These are phyloP conservation scores for Leptestheria dahalacensis DNA, from an alignment of 1,140 invertebrate genomes.

Conservation along the genomic window DNA sequence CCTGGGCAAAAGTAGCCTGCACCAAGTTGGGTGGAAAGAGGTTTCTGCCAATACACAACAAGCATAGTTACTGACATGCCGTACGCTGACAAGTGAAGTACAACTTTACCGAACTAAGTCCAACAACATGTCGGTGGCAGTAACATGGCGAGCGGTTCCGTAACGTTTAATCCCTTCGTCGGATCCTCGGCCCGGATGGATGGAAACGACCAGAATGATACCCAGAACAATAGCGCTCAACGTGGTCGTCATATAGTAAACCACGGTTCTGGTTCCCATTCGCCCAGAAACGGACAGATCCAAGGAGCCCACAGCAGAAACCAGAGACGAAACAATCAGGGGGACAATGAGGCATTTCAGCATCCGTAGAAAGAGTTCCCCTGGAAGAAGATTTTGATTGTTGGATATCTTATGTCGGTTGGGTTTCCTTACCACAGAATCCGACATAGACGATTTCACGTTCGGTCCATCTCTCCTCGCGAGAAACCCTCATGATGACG, in stretches of 20 bases:
- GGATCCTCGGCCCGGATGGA: constrained; percentile 57
- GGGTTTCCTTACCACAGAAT: constrained; percentile 42
- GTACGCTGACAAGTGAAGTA: background rate
- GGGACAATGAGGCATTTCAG: constrained; percentile 79
- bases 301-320: constrained; percentile 68
- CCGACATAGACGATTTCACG: constrained; percentile 62
- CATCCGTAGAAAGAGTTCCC: constrained; percentile 80
- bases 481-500: constrained; percentile 42
- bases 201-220: constrained; percentile 66
- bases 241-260: constrained; percentile 84
- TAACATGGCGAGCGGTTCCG: constrained; percentile 34
- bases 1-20: constrained; percentile 59
- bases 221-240: constrained; percentile 72
- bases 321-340: constrained; percentile 68
- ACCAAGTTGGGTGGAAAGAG: constrained; percentile 82
- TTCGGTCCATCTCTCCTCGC: constrained; percentile 26
- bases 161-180: constrained; percentile 29
- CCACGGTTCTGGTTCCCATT: constrained; percentile 60
- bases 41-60: constrained; percentile 44
- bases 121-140: constrained; percentile 78
- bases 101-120: constrained; percentile 77
- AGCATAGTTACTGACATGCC: background rate
- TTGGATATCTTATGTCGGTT: background rate
- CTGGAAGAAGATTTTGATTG: constrained; percentile 22
- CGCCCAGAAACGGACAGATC: constrained; percentile 40